Base-by-base conservation (phyloP, 2,888 invertebrate species). In the Bursaphelenchus okinawaensis region DNA sequence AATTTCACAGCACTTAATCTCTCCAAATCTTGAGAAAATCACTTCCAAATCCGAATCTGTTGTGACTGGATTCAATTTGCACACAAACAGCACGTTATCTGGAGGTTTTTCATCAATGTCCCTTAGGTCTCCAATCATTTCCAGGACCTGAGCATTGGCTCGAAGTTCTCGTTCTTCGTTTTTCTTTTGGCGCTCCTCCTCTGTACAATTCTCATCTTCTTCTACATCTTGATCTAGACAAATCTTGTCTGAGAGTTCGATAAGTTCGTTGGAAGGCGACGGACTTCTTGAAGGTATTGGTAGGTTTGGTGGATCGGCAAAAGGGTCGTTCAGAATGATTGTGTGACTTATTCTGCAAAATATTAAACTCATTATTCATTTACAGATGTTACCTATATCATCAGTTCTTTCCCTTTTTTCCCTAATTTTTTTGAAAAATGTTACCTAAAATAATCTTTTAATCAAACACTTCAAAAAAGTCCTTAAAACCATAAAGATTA, bases 61-160 rank as follows among this genome's bases (percentile, higher is more conserved):
- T 0, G 98, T 99, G 0, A 98, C 93, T 0, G 96, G 95, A 86
- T 99, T 98, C 22, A 99, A 86, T 85, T 98, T 99, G 84, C 98
- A 99, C 28, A 99, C 93, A 86, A 99, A 99, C 0, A 99, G 86
- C 1, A 99, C 95, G 86, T 98, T 96, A 85, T 99, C 98, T 7
- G 96, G 95, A 0, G 98, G 98, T 7, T 92, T 93, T 84, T 94
- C 90, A 67, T 98, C 95, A 16, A 67, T 31, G 19, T 65, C 20
- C 12, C 52, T 7, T 8, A 64, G 20, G 20, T 62, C 51, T 22
- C 70, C 62, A 26, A 86, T 92, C 86, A 99, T 96, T 87, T 96
- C 96, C 51, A 99, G 86, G 75, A 98, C 92, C 23, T 95, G 94
- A 0, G 98, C 96, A 76, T 95, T 87, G 1, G 96, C 93, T 84